Conservation (phyloP, 2,113 vertebrate species). For the Eretmochelys imbricata region DNA sequence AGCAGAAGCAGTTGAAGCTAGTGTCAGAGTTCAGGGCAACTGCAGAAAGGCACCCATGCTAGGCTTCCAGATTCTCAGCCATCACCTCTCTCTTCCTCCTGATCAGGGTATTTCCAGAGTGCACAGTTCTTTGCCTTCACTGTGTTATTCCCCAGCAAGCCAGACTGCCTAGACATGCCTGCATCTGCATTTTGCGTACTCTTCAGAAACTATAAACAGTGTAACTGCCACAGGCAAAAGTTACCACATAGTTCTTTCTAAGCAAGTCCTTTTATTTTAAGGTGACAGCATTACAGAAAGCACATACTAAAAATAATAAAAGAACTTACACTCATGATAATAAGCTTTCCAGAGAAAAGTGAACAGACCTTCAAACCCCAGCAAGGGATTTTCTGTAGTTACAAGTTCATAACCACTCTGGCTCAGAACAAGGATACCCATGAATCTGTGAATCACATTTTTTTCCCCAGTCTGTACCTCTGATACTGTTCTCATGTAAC, state of each 20-base stretch:
- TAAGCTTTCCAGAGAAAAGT: too few species aligned
- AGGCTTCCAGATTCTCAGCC: neutral
- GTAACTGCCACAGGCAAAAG: neutral
- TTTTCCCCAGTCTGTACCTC: neutral
- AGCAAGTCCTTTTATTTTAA: neutral
- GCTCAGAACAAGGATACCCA: too few species aligned
- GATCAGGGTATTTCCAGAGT: neutral
- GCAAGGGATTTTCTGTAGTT: too few species aligned
- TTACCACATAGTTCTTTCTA: neutral
- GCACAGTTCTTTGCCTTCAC: neutral
- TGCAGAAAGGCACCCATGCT: neutral
- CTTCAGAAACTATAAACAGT: neutral
- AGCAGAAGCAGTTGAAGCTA: slow-evolving; percentile 30
- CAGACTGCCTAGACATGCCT: neutral
- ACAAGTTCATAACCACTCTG: too few species aligned
- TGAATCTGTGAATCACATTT: neutral
- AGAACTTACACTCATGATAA: too few species aligned
- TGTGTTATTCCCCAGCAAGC: neutral
- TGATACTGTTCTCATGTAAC: neutral
- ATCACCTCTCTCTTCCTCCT: neutral
- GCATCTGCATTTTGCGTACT: neutral
- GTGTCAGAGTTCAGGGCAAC: neutral
- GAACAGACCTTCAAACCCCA: too few species aligned
- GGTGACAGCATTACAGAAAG: neutral
- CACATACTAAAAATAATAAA: neutral